phyloP scores from a whole-genome alignment of 2,888 invertebrate species.

The Chrysina gloriosa region DNA sequence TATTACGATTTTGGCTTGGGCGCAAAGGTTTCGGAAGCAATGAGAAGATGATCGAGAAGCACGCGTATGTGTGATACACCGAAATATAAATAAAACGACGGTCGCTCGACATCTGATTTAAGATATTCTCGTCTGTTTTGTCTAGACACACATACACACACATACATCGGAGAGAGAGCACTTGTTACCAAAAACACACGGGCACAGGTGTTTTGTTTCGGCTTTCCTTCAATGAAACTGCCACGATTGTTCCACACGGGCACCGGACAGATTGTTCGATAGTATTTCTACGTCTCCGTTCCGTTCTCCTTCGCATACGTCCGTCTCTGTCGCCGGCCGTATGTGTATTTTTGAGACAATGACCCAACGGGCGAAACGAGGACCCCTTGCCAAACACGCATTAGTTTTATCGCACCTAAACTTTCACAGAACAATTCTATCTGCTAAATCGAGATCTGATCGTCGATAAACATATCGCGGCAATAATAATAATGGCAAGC shows the following conservation, averaged over 20 bases:
- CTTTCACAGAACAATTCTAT: background rate
- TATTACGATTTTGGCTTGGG: background rate
- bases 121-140: background rate
- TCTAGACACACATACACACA: background rate
- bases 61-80: background rate
- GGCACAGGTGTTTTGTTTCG: slow-evolving; percentile 34
- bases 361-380: background rate
- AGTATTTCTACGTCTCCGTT: slow-evolving; percentile 9
- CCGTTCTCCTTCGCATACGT: background rate
- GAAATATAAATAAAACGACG: background rate
- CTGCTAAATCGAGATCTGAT: background rate
- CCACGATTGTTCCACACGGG: slow-evolving; percentile 14
- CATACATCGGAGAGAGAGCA: background rate
- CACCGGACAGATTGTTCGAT: slow-evolving; percentile 26
- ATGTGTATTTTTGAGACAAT: background rate
- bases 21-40: background rate
- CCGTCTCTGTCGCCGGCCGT: background rate
- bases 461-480: background rate
- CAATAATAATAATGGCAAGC: background rate
- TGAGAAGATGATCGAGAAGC: background rate
- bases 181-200: slow-evolving; percentile 26
- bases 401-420: background rate
- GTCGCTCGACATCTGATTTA: background rate
- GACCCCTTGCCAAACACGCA: background rate
- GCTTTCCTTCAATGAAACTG: slow-evolving; percentile 27